Percentiles rank a stretch among this genome's conserved stretches.
phyloP scores from a whole-genome alignment of 2,888 invertebrate genomes.

The Xestoiulus laeticollis region DNA sequence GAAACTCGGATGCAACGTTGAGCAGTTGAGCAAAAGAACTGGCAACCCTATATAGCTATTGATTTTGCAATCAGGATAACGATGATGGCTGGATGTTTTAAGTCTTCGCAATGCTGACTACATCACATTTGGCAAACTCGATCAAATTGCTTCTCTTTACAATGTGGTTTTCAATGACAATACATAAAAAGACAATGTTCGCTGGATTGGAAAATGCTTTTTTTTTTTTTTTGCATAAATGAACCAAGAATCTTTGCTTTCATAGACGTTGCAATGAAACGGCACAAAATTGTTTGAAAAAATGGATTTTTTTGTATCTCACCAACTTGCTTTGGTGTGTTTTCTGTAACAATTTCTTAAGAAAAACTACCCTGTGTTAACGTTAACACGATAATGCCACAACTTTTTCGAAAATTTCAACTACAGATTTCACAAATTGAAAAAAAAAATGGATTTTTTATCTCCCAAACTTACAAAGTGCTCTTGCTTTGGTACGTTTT shows the following conservation, averaged over 20 bases:
- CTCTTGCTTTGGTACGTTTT: too few species aligned
- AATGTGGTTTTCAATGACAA: background rate
- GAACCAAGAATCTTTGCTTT: background rate
- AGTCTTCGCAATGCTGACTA: background rate
- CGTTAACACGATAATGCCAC: too few species aligned
- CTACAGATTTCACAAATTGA: too few species aligned
- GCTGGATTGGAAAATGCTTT: background rate
- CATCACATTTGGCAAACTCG: background rate
- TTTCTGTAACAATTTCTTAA: too few species aligned
- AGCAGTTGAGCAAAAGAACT: background rate
- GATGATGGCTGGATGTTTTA: background rate
- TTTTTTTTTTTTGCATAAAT: background rate
- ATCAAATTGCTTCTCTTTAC: background rate
- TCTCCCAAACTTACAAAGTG: too few species aligned
- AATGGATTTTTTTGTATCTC: background rate
- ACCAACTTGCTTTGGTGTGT: too few species aligned
- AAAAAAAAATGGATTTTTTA: too few species aligned
- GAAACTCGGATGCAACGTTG: too few species aligned
- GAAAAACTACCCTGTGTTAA: too few species aligned
- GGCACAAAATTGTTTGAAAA: background rate
- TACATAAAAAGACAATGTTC: background rate
- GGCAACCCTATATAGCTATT: background rate
- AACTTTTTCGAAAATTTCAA: too few species aligned
- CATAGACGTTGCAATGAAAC: background rate
- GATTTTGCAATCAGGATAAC: conserved; percentile 2